Evolutionary conservation across 2,888 invertebrate genomes (phyloP).

Genomic region (Tetragonula carbonaria): DNA sequence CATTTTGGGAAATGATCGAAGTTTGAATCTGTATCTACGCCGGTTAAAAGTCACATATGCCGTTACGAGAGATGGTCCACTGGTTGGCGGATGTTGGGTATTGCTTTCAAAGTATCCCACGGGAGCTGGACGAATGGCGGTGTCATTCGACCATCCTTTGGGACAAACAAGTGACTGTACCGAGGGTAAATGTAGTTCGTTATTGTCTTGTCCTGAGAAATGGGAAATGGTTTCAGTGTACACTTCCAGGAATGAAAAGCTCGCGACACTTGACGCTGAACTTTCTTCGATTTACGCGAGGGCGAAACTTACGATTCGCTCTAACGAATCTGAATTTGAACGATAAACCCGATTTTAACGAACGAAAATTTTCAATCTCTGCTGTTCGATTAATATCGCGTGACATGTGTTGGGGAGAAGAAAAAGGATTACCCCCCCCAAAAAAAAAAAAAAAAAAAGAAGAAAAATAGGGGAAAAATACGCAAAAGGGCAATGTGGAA

Average conservation of each 20-base stretch:
- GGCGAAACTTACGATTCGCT: not conserved
- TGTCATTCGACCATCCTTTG: constrained; percentile 78
- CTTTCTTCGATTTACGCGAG: not conserved
- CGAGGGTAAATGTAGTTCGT: constrained; percentile 76
- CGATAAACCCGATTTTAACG: too few species aligned
- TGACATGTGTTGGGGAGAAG: not conserved
- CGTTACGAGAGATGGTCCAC: constrained; percentile 66
- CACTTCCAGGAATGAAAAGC: constrained; percentile 11
- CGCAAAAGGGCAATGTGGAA: constrained; percentile 41
- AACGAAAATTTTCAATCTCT: constrained; percentile 2
- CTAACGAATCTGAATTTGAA: too few species aligned
- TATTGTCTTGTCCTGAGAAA: constrained; percentile 73
- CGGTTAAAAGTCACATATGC: constrained; percentile 78
- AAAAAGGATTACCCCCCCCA: not conserved
- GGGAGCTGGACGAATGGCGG: constrained; percentile 76
- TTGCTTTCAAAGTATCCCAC: constrained; percentile 81
- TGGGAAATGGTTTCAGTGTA: constrained; percentile 66
- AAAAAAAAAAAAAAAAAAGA: not conserved
- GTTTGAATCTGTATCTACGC: constrained; percentile 32
- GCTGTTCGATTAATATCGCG: constrained; percentile 10
- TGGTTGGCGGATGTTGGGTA: constrained; percentile 76
- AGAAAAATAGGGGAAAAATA: constrained; percentile 12
- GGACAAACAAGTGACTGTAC: constrained; percentile 80
- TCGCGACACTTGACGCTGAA: constrained; percentile 8
- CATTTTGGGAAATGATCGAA: constrained; percentile 14